Conservation (phyloP, 2,113 vertebrate genomes). For the Axis porcinus region DNA sequence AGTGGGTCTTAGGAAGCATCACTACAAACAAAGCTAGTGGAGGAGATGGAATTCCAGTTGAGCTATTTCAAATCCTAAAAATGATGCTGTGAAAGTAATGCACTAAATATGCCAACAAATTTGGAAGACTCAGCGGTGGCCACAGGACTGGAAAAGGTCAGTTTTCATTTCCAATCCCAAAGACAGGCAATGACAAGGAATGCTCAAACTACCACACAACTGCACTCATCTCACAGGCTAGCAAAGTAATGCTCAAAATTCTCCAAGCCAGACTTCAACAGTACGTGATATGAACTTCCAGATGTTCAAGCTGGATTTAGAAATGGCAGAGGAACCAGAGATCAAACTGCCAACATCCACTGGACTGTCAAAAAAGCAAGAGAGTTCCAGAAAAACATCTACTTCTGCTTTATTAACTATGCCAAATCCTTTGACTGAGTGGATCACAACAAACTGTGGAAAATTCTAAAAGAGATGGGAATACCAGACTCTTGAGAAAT, state of each 20-base stretch:
- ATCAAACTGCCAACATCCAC: background rate
- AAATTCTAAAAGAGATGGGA: background rate
- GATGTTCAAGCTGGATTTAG: background rate
- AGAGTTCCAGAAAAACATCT: background rate
- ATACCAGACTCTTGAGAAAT: background rate
- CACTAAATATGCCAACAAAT: background rate
- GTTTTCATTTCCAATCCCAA: background rate
- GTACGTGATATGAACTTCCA: background rate
- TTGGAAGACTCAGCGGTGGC: background rate
- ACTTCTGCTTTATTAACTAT: background rate
- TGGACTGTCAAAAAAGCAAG: background rate
- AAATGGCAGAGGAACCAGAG: background rate
- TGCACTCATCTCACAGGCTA: background rate
- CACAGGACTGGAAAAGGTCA: background rate
- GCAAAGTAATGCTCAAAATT: background rate
- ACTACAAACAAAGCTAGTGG: background rate
- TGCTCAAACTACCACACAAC: background rate
- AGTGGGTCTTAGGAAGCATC: background rate
- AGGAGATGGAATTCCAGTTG: background rate
- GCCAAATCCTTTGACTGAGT: background rate
- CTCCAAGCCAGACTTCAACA: background rate
- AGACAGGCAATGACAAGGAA: background rate
- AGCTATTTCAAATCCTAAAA: background rate
- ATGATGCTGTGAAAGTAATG: background rate
- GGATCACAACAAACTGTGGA: background rate